These are phyloP conservation scores for Synanthedon myopaeformis DNA, from an alignment of 2,888 invertebrate genomes.

Conservation along the genomic window DNA sequence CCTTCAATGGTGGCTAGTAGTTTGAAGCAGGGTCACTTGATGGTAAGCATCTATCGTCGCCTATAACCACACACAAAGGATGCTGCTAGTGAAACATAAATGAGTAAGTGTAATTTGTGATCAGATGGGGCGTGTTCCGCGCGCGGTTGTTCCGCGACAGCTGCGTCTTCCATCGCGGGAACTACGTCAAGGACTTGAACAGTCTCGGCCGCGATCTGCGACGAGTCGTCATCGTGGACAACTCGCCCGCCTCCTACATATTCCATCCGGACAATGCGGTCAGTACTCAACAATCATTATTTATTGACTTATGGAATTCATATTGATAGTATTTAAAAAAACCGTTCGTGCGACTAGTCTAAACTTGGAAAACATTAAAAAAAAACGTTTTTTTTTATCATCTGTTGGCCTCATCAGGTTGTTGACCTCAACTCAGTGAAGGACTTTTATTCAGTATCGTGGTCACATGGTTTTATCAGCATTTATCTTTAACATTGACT, in stretches of 20 bases:
- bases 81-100: too few species aligned
- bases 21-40: too few species aligned
- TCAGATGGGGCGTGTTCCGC: constrained; percentile 94
- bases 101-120: background rate
- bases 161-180: constrained; percentile 99
- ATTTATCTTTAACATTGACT: background rate
- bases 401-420: background rate
- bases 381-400: background rate
- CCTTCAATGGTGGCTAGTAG: too few species aligned
- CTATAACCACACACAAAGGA: too few species aligned
- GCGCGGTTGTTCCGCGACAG: constrained; percentile 98
- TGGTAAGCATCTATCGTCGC: too few species aligned
- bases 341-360: background rate
- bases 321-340: background rate
- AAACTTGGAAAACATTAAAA: background rate
- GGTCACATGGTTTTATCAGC: background rate
- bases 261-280: constrained; percentile 99
- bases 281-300: constrained; percentile 50
- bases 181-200: constrained; percentile 99
- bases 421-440: background rate
- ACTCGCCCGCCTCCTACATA: constrained; percentile 99
- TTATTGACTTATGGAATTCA: too few species aligned
- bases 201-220: constrained; percentile 96
- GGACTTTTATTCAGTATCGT: background rate
- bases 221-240: constrained; percentile 98